Conservation (phyloP, 2,797 vertebrate genomes). For the Myotis findleyi region DNA sequence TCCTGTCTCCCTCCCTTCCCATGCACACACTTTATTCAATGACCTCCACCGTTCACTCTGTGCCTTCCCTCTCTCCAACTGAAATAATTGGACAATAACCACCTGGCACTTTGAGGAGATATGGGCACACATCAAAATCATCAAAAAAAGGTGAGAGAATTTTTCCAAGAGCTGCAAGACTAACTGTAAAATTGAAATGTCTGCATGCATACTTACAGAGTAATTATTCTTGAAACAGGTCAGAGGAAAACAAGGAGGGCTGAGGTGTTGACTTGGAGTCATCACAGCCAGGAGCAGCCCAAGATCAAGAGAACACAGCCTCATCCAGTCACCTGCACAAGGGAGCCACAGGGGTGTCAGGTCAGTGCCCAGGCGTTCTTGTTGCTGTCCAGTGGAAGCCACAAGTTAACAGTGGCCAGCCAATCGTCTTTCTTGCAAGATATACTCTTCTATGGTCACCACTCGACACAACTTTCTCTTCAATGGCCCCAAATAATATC, state of each 20-base stretch:
- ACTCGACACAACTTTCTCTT: not conserved
- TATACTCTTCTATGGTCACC: not conserved
- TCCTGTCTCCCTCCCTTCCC: too few relatives aligned
- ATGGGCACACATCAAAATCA: not conserved
- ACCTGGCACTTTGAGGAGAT: not conserved
- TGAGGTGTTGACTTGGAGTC: not conserved
- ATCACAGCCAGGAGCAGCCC: not conserved
- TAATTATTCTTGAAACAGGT: slow-evolving; percentile 22
- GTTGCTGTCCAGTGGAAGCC: not conserved
- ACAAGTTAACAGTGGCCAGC: not conserved
- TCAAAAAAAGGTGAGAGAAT: not conserved
- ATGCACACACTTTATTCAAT: not conserved
- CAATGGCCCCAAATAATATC: not conserved
- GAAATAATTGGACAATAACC: not conserved
- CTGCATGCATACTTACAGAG: not conserved
- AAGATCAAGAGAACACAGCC: not conserved
- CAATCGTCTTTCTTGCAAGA: not conserved
- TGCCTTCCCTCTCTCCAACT: not conserved
- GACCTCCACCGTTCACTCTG: not conserved
- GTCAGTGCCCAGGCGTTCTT: too few relatives aligned
- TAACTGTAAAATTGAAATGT: not conserved
- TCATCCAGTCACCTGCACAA: not conserved
- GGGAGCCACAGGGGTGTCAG: not conserved
- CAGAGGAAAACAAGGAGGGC: not conserved
- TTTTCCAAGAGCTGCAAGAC: not conserved